Conservation (phyloP, 1,140 invertebrate genomes). For the Yoshiicerus persimilis region DNA sequence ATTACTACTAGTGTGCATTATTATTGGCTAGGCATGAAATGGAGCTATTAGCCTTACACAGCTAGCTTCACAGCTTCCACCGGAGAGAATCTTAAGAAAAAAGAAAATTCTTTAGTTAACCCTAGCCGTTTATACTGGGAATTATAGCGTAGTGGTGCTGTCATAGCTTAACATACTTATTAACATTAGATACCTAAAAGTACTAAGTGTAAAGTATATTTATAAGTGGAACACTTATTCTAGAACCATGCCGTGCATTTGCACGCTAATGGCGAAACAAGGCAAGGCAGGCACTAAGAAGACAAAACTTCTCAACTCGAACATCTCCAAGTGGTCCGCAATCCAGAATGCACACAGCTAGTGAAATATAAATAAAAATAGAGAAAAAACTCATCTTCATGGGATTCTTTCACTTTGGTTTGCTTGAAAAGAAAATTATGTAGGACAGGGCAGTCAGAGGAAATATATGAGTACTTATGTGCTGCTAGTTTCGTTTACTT, state of each 20-base stretch:
- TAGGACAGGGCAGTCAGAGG: conserved; percentile 4
- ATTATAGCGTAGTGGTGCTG: background rate
- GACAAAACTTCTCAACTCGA: background rate
- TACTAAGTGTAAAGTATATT: background rate
- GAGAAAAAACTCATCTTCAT: conserved; percentile 2
- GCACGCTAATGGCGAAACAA: background rate
- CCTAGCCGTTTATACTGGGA: too few relatives aligned
- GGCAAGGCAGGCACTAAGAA: background rate
- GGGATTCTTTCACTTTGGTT: conserved; percentile 5
- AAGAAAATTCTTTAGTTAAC: conserved; percentile 1
- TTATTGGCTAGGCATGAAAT: background rate
- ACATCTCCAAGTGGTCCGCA: conserved; percentile 6
- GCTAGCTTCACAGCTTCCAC: conserved; percentile 3
- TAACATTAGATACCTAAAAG: background rate
- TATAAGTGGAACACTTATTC: background rate
- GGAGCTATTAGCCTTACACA: background rate
- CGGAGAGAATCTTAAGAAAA: background rate
- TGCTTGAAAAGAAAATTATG: conserved; percentile 14
- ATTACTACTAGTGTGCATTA: background rate
- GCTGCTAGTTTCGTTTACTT: background rate
- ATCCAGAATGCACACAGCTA: background rate
- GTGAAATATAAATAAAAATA: conserved; percentile 18
- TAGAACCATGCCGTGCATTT: background rate
- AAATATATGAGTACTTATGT: background rate
- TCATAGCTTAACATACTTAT: conserved; percentile 10